A percentile compares a stretch with the other conserved stretches of the same genome.
Conservation (phyloP, 2,797 vertebrate genomes). For the Premnoplex brunnescens region DNA sequence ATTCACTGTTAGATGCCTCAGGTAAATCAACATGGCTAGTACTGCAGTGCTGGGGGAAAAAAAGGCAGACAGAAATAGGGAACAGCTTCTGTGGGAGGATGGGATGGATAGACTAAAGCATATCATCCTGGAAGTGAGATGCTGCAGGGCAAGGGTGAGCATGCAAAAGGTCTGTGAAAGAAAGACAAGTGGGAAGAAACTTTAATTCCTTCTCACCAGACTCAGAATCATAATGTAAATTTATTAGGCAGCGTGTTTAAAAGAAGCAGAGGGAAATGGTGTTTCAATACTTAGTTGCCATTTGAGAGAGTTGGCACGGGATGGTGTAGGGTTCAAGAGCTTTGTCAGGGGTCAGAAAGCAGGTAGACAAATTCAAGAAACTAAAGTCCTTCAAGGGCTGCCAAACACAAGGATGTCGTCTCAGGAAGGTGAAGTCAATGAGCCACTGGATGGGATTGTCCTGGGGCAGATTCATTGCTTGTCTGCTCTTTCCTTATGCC, state of each 20-base stretch:
- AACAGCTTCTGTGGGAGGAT: not conserved
- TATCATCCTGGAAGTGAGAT: not conserved
- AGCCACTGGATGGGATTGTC: not conserved
- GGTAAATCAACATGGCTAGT: not conserved
- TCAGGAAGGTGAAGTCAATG: not conserved
- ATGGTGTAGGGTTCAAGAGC: not conserved
- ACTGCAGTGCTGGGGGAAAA: not conserved
- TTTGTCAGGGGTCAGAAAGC: not conserved
- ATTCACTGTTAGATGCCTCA: not conserved
- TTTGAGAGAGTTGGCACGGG: not conserved
- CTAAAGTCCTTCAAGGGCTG: not conserved
- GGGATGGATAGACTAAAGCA: not conserved
- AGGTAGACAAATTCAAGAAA: not conserved
- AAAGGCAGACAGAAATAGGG: not conserved
- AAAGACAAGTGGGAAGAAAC: not conserved
- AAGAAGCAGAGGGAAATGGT: not conserved
- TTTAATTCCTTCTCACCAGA: not conserved
- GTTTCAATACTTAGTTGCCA: not conserved
- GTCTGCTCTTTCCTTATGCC: not conserved
- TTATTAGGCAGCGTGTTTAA: not conserved
- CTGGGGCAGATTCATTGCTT: not conserved
- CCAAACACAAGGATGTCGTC: not conserved
- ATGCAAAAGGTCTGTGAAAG: fast-evolving
- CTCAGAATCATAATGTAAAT: not conserved
- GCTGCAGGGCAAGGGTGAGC: not conserved